Conservation (phyloP, 2,797 vertebrate genomes). For the Carcharodon carcharias region DNA sequence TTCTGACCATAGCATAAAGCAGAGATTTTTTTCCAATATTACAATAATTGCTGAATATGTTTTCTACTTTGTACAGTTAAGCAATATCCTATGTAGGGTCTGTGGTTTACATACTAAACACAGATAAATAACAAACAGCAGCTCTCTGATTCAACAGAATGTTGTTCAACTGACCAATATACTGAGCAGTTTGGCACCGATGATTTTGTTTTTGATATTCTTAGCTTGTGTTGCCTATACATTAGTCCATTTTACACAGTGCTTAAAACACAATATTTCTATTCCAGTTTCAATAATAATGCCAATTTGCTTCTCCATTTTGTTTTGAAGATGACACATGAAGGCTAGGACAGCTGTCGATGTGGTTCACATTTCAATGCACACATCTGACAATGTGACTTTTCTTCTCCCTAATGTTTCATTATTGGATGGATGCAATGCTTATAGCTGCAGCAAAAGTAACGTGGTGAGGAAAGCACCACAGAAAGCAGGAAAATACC, state of each 20-base stretch:
- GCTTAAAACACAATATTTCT: slow-evolving; percentile 22
- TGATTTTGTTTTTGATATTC: slow-evolving; percentile 5
- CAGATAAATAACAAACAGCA: slow-evolving; percentile 32
- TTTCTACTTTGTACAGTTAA: slow-evolving; percentile 29
- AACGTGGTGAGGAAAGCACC: slow-evolving; percentile 26
- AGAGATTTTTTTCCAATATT: neutral
- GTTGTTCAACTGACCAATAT: slow-evolving; percentile 21
- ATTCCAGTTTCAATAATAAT: slow-evolving; percentile 34
- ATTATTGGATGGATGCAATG: slow-evolving; percentile 26
- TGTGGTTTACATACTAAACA: slow-evolving; percentile 30
- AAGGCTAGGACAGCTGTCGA: neutral
- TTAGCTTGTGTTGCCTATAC: neutral
- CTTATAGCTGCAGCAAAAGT: slow-evolving; percentile 20
- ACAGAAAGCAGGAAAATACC: slow-evolving; percentile 23
- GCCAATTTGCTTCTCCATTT: slow-evolving; percentile 32
- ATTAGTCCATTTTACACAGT: slow-evolving; percentile 18
- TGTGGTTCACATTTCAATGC: slow-evolving; percentile 31
- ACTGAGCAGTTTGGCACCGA: slow-evolving; percentile 23
- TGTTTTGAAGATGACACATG: slow-evolving; percentile 16
- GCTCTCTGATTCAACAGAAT: slow-evolving; percentile 24
- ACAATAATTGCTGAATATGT: slow-evolving; percentile 28
- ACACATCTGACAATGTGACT: slow-evolving; percentile 6
- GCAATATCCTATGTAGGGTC: slow-evolving; percentile 18
- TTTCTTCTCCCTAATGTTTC: neutral
- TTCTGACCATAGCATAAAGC: slow-evolving; percentile 25